Conservation (phyloP, 2,888 invertebrate genomes). For the Cyaniris semiargus region DNA sequence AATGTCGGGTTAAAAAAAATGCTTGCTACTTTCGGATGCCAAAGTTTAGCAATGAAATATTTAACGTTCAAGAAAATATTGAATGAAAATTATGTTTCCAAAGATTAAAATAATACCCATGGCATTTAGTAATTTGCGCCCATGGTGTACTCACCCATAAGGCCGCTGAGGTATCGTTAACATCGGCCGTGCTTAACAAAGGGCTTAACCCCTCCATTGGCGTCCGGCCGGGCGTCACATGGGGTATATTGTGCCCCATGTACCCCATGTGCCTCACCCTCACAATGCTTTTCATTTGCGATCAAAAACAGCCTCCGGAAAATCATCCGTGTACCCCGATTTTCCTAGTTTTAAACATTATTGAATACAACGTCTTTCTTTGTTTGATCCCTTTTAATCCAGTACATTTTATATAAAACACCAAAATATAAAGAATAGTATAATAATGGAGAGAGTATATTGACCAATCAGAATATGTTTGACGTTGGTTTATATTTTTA, state of each 20-base stretch:
- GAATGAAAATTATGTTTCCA: neutral
- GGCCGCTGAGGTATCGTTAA: conserved; percentile 52
- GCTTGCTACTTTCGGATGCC: too few relatives aligned
- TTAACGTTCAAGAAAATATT: neutral
- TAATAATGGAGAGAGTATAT: too few relatives aligned
- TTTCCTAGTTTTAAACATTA: neutral
- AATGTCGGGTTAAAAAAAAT: too few relatives aligned
- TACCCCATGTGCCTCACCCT: conserved; percentile 59
- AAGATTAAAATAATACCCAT: conserved; percentile 24
- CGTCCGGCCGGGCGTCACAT: conserved; percentile 74
- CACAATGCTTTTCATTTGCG: conserved; percentile 78
- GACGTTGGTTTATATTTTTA: too few relatives aligned
- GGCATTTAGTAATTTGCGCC: too few relatives aligned
- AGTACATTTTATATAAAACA: too few relatives aligned
- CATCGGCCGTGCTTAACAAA: conserved; percentile 69
- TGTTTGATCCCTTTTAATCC: neutral
- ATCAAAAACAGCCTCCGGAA: conserved; percentile 72
- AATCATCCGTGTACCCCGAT: conserved; percentile 41
- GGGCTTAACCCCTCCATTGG: conserved; percentile 73
- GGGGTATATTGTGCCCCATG: conserved; percentile 74
- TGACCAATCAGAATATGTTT: too few relatives aligned
- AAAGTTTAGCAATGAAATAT: neutral
- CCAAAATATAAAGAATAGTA: too few relatives aligned
- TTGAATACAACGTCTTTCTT: neutral
- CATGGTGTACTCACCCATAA: conserved; percentile 41